Percentiles rank a stretch among this genome's conserved stretches.
phyloP scores from a whole-genome alignment of 2,888 invertebrate species.

The Rhodophaea formosa region DNA sequence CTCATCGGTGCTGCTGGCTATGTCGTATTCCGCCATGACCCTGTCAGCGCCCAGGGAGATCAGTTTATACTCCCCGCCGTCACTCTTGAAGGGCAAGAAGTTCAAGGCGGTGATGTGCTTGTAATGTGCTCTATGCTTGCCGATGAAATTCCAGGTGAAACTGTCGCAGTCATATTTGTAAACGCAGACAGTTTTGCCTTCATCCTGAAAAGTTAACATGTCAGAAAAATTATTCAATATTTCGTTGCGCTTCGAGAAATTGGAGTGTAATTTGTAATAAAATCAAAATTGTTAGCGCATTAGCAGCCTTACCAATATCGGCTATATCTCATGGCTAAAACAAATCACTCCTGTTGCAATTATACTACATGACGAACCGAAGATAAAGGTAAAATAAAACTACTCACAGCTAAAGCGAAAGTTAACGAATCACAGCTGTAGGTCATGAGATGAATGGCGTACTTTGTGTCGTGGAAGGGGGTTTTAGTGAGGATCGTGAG shows the following conservation, averaged over 20 bases:
- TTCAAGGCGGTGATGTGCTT: conserved; percentile 78
- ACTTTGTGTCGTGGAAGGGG: conserved; percentile 68
- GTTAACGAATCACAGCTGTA: conserved; percentile 78
- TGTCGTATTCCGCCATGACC: conserved; percentile 81
- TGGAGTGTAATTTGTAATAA: too few species aligned
- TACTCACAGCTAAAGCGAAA: conserved; percentile 80
- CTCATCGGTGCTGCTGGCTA: conserved; percentile 66
- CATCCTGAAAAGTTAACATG: conserved; percentile 65
- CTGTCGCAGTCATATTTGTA: conserved; percentile 59
- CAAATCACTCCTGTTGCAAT: too few species aligned
- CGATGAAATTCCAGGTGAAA: conserved; percentile 76
- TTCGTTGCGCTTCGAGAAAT: too few species aligned
- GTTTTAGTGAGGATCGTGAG: conserved; percentile 64
- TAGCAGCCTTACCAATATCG: too few species aligned
- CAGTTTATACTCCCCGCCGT: conserved; percentile 63
- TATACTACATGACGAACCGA: not conserved
- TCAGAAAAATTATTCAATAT: not conserved
- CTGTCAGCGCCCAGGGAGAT: conserved; percentile 82
- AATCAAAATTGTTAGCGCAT: too few species aligned
- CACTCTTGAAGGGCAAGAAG: conserved; percentile 70
- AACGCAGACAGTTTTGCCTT: conserved; percentile 72
- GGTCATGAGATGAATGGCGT: conserved; percentile 70
- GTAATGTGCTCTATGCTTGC: conserved; percentile 83
- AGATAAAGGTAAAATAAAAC: not conserved
- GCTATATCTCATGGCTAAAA: too few species aligned